Percentiles rank a stretch among this genome's conserved stretches.
Conservation (phyloP, 2,888 invertebrate genomes). For the Protodeltote pygarga region DNA sequence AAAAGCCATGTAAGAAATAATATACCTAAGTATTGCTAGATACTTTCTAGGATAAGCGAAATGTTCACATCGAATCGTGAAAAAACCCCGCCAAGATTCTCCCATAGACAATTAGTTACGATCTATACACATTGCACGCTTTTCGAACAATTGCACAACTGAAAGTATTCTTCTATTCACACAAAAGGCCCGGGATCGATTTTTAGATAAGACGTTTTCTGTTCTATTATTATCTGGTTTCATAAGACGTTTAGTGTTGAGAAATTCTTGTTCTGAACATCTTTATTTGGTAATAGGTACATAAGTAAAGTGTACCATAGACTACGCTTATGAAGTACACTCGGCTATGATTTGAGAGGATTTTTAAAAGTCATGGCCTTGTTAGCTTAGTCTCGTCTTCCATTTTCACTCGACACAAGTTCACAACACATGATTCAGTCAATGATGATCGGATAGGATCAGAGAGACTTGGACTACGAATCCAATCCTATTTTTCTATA, state of each 20-base stretch:
- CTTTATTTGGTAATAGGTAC: constrained; percentile 12
- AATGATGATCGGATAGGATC: too few species aligned
- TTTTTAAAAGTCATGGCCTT: too few species aligned
- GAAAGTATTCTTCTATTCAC: constrained; percentile 46
- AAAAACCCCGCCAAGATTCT: constrained; percentile 8
- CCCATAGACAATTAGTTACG: constrained; percentile 34
- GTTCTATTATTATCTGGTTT: constrained; percentile 38
- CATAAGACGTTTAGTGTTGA: constrained; percentile 26
- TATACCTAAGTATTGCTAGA: not conserved
- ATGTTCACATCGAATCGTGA: not conserved
- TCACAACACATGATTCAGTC: too few species aligned
- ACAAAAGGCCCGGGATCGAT: constrained; percentile 47
- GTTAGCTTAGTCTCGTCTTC: too few species aligned
- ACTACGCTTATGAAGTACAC: too few species aligned
- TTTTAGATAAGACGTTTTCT: constrained; percentile 49
- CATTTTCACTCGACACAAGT: too few species aligned
- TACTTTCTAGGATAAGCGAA: not conserved
- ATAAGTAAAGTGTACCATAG: too few species aligned
- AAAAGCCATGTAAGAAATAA: not conserved
- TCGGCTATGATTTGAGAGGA: too few species aligned
- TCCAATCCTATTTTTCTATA: too few species aligned
- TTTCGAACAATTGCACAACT: constrained; percentile 41
- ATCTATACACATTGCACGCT: constrained; percentile 21
- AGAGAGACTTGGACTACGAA: too few species aligned
- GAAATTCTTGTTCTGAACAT: constrained; percentile 26